Evolutionary conservation across 1,140 invertebrate genomes (phyloP).

Genomic region (Apis mellifera): DNA sequence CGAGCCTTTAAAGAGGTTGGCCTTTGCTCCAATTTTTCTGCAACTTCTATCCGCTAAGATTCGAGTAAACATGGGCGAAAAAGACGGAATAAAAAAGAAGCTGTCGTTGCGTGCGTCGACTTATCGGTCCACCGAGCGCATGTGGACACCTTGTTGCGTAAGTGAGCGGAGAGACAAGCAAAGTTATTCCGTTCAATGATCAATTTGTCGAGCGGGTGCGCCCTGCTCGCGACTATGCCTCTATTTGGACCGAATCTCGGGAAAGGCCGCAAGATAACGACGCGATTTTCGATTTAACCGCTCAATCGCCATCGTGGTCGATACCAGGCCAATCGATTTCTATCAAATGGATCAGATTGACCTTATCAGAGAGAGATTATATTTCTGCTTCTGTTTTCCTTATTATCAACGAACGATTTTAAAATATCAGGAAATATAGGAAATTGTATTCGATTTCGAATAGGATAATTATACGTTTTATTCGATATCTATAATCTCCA

Average conservation of each 20-base stretch:
- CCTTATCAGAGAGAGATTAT: not conserved
- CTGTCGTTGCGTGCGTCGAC: slow-evolving; percentile 46
- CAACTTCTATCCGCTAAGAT: too few relatives aligned
- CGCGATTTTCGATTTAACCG: slow-evolving; percentile 57
- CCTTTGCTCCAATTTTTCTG: too few relatives aligned
- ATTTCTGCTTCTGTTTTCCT: too few relatives aligned
- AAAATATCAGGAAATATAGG: too few relatives aligned
- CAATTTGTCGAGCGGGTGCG: slow-evolving; percentile 67
- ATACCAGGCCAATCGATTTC: slow-evolving; percentile 1
- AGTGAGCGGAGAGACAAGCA: slow-evolving; percentile 60
- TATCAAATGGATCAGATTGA: slow-evolving; percentile 15
- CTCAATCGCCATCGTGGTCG: slow-evolving; percentile 44
- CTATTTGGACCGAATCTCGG: slow-evolving; percentile 55
- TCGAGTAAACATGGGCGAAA: not conserved
- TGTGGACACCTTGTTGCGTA: slow-evolving; percentile 66
- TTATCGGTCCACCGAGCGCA: slow-evolving; percentile 69
- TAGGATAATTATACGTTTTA: too few relatives aligned
- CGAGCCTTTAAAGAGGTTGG: too few relatives aligned
- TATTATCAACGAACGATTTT: too few relatives aligned
- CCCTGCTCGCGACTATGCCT: slow-evolving; percentile 34
- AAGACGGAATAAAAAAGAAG: not conserved
- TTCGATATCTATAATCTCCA: too few relatives aligned
- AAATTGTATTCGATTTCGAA: too few relatives aligned
- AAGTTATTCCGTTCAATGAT: slow-evolving; percentile 70
- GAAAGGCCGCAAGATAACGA: slow-evolving; percentile 58